Conservation (phyloP, 2,888 invertebrate genomes). For the Campoplex capitator region DNA sequence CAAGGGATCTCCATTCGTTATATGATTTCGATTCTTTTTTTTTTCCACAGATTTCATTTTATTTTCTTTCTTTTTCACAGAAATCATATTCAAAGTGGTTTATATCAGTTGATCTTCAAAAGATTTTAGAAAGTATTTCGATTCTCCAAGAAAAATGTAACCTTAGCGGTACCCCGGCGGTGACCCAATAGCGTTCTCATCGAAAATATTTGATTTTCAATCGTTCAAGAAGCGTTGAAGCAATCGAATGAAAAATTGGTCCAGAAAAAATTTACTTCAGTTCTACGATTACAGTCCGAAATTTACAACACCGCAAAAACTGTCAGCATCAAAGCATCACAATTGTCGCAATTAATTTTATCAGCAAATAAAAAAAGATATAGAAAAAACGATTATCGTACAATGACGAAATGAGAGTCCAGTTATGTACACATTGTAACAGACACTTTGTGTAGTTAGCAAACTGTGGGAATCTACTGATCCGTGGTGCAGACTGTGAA, state of each 20-base stretch:
- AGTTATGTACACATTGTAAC: conserved; percentile 25
- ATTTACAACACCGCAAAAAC: background rate
- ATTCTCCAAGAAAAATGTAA: background rate
- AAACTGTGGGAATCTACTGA: conserved; percentile 73
- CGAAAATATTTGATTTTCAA: background rate
- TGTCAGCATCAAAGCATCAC: background rate
- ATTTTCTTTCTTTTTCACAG: background rate
- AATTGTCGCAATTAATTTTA: conserved; percentile 15
- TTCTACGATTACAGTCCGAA: background rate
- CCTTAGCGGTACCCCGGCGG: no score
- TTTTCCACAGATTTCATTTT: background rate
- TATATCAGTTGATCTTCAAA: background rate
- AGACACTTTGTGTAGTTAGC: conserved; percentile 16
- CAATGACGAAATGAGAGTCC: conserved; percentile 30
- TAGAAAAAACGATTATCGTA: background rate
- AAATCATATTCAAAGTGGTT: background rate
- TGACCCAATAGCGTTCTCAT: background rate
- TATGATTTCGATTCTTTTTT: background rate
- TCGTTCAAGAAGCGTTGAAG: background rate
- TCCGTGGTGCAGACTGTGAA: conserved; percentile 69
- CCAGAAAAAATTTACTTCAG: background rate
- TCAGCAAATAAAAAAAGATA: background rate
- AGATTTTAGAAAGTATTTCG: background rate
- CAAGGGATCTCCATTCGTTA: background rate
- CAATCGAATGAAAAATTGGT: background rate